Evolutionary conservation across 2,113 vertebrate species (phyloP).

Genomic region (Strix uralensis): DNA sequence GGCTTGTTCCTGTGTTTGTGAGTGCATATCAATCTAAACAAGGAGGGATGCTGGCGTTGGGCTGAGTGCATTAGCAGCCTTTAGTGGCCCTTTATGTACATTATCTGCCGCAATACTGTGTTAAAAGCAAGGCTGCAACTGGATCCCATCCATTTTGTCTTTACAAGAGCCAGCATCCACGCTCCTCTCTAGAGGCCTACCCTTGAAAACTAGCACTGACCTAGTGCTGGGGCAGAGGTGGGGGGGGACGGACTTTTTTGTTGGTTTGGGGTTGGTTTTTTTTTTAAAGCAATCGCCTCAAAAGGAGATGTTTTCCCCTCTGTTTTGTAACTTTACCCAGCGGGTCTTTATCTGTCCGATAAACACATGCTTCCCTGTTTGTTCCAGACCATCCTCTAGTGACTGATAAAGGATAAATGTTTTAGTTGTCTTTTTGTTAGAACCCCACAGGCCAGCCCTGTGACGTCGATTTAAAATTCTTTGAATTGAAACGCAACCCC

Average conservation of each 20-base stretch:
- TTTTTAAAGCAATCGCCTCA: not conserved
- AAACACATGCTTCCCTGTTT: not conserved
- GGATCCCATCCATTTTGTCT: not conserved
- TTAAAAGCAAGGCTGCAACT: not conserved
- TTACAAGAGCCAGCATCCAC: not conserved
- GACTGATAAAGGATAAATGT: not conserved
- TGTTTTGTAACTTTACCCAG: not conserved
- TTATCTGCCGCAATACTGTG: not conserved
- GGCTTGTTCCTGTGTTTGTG: not conserved
- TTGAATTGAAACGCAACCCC: not conserved
- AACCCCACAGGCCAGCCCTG: not conserved
- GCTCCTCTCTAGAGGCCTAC: not conserved
- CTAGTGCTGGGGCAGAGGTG: not conserved
- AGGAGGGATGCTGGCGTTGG: not conserved
- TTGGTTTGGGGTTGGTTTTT: not conserved
- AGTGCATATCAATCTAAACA: not conserved
- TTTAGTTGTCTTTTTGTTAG: not conserved
- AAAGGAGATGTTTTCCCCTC: not conserved
- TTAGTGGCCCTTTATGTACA: not conserved
- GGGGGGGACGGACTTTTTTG: not conserved
- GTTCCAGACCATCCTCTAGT: not conserved
- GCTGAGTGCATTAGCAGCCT: constrained; percentile 13
- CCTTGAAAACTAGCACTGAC: not conserved
- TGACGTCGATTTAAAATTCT: not conserved
- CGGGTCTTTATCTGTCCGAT: not conserved